Base-by-base conservation (phyloP, 2,797 vertebrate genomes). In the Pangasius larnaudii region DNA sequence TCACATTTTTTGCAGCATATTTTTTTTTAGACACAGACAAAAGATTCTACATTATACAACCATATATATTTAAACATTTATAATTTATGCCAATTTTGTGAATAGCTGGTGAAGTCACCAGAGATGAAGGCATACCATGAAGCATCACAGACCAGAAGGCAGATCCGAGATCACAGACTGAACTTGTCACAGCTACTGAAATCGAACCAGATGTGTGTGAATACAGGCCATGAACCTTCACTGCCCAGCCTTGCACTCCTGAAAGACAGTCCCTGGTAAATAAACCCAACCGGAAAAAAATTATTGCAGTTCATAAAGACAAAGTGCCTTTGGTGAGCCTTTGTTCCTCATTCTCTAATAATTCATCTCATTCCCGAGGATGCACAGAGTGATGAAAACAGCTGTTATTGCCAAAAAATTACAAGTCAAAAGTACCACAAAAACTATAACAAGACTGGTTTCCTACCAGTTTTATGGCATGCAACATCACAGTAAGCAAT, bases 81-180 rank as follows among this genome's bases (percentile, higher is more conserved):
- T 61, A 33, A 72, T 58, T 75, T 30, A 10, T 61, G 83, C 65
- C 46, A 89, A 81, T 71, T 86, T 39, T 91, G 59, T 87, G 87
- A 91, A 91, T 16, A 92, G 91, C 93, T 93, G 94, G 91, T 93
- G 92, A 92, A 92, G 82, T 87, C 85, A 89, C 49, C 61, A 9
- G 78, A 85, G 22, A 51, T 86, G 85, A 72, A 86, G 85, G 74
- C 77, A 87, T 83, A 53, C 0, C 4, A 39, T 0, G 6, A 81
- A 81, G 33, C 36, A n/a, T 63, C 24, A 46, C 36, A 63, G 79
- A 79, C 53, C 19, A 6, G 53, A 79, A 59, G 33, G 10, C 78
- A 80, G 53, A 24, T 10, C 78, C 13, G 53, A 59, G 30, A 59
- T 36, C 30, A 79, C 30, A 58, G 18, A 58, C 53, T 63, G 30